These are phyloP conservation scores for Lonchura striata DNA, from an alignment of 2,113 vertebrate species.

Conservation along the genomic window DNA sequence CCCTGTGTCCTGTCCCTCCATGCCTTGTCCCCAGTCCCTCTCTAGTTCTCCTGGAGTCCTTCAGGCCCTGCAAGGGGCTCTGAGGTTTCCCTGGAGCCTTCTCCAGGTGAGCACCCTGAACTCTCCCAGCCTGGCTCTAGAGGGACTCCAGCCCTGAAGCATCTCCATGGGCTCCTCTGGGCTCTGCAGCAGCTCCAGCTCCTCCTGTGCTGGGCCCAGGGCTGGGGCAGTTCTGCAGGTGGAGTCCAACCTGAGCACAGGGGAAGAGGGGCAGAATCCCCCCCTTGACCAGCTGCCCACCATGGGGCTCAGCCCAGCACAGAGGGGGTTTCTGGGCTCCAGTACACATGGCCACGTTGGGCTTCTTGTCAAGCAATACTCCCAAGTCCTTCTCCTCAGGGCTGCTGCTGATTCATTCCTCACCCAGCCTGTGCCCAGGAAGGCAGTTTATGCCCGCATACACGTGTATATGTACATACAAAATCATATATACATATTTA, in stretches of 20 bases:
- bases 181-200: not conserved
- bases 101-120: not conserved
- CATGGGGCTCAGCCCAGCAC: not conserved
- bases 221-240: not conserved
- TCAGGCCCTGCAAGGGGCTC: not conserved
- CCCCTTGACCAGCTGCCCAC: not conserved
- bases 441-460: not conserved
- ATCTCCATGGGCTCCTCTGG: not conserved
- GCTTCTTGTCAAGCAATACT: not conserved
- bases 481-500: fast-evolving
- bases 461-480: fast-evolving
- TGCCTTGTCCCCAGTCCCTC: not conserved
- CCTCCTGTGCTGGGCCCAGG: not conserved
- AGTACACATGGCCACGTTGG: fast-evolving
- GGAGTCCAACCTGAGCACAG: not conserved
- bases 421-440: not conserved
- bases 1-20: no score
- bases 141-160: no score
- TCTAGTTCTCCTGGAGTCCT: not conserved
- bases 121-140: not conserved
- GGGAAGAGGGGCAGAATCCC: not conserved
- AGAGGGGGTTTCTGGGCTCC: not conserved
- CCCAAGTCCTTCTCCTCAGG: not conserved
- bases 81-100: not conserved
- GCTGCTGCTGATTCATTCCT: not conserved